Base-by-base conservation (phyloP, 1,140 invertebrate genomes). In the Drosophila murphyi region DNA sequence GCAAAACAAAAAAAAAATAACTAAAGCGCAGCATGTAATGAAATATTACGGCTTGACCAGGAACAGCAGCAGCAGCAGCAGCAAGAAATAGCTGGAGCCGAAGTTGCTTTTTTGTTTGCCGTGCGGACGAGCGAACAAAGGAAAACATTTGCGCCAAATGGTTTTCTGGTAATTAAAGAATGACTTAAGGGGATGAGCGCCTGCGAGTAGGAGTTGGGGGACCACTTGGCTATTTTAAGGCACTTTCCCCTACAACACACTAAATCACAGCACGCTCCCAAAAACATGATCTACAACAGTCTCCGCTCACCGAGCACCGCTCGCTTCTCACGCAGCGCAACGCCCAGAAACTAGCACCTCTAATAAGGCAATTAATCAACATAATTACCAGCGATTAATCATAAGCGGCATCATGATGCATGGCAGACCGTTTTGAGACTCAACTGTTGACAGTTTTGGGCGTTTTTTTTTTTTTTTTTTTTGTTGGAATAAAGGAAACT, bases 311-410 rank as follows among this genome's bases (percentile, higher is more conserved):
- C 12, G 12, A 12, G 12, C 12, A 12, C 34, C 50, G 52, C 57
- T 29, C 43, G 76, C 78, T 82, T 87, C 79, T 72, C 82, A 82
- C 78, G 78, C 77, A 57, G 32, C 20, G 41, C 43, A 48, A 48
- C 35, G 50, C 43, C 37, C 39, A 39, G 28, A 56, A 56, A 64
- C 69, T 76, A 64, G 60, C 52, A 62, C 69, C 63, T 77, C 82
- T 91, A 89, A 91, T 91, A 91, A 82, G 85, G 89, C 85, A 91
- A 91, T 91, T 91, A 86, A 91, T 91, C 89, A 91, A 85, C 54
- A 77, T 91, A 91, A 91, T 91, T 91, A 89, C 89, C 85, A 89
- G 79, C 79, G 71, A 91, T 91, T 91, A 91, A 91, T 91, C 89
- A 91, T 82, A 88, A 57, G 59, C 55, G 39, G 55, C 34, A 69